These are phyloP conservation scores for Sebastes steindachneri DNA, from an alignment of 2,797 vertebrate genomes.

Conservation along the genomic window DNA sequence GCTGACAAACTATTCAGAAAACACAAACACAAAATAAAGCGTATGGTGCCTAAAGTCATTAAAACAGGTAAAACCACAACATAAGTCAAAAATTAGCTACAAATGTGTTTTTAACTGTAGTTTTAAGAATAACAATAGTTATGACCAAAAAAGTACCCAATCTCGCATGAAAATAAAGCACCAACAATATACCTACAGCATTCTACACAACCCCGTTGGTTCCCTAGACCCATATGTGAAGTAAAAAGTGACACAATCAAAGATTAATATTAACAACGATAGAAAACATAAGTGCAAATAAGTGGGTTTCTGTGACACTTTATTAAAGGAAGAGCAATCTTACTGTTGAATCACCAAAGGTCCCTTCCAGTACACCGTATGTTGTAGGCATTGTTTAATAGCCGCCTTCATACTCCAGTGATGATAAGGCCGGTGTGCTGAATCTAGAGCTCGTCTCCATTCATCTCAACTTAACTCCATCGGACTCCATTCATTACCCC, in stretches of 20 bases:
- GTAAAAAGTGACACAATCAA: background rate
- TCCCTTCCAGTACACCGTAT: background rate
- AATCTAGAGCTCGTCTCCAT: slow-evolving; percentile 50
- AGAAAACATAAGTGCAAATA: slow-evolving; percentile 1
- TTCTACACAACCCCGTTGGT: background rate
- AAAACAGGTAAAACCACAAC: background rate
- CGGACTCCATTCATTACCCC: slow-evolving; percentile 63
- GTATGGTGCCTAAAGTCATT: no score
- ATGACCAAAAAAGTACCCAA: background rate
- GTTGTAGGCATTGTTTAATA: slow-evolving; percentile 42
- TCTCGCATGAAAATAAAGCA: background rate
- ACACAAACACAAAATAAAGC: background rate
- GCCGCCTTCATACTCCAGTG: slow-evolving; percentile 42
- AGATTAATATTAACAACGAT: background rate
- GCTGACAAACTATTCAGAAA: background rate
- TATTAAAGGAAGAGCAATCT: slow-evolving; percentile 8
- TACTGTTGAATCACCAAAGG: slow-evolving; percentile 1
- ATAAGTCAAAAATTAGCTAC: background rate
- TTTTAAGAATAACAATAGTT: background rate
- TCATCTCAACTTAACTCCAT: slow-evolving; percentile 51
- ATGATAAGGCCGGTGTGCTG: slow-evolving; percentile 43
- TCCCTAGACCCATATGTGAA: background rate
- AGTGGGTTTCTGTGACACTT: background rate
- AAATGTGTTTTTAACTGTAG: background rate
- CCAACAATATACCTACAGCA: background rate